phyloP scores from a whole-genome alignment of 1,140 invertebrate genomes.

The Drosophila parabipectinata region DNA sequence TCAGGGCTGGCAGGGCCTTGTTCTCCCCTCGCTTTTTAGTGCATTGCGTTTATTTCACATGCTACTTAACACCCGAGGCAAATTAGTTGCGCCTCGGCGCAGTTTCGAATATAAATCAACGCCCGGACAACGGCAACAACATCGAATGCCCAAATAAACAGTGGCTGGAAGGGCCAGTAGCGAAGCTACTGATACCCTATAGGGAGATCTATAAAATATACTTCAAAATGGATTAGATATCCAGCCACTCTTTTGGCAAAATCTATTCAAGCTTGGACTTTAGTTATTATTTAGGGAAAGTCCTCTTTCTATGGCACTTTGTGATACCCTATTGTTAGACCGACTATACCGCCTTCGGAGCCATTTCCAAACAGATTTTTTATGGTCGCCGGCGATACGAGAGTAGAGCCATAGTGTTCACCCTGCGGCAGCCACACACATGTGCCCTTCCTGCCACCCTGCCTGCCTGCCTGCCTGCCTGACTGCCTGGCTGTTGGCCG shows the following conservation, averaged over 20 bases:
- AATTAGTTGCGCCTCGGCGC: conserved; percentile 75
- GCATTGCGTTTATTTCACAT: conserved; percentile 46
- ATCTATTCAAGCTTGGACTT: no score
- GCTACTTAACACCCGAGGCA: conserved; percentile 78
- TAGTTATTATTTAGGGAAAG: no score
- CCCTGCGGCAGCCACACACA: conserved; percentile 43
- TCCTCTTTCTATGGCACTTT: no score
- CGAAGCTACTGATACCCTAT: background rate
- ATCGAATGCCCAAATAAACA: conserved; percentile 1
- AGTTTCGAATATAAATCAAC: conserved; percentile 74
- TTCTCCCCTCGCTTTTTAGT: background rate
- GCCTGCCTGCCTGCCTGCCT: background rate
- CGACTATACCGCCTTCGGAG: conserved; percentile 15
- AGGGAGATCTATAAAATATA: background rate
- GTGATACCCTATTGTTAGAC: no score
- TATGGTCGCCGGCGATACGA: conserved; percentile 47
- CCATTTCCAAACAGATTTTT: conserved; percentile 55
- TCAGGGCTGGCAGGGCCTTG: background rate
- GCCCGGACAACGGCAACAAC: conserved; percentile 40
- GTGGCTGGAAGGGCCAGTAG: background rate
- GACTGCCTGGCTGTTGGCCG: background rate
- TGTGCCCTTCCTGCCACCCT: conserved; percentile 4
- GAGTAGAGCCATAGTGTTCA: conserved; percentile 38
- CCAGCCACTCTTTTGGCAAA: no score
- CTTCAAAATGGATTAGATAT: no score